phyloP scores from a whole-genome alignment of 2,797 vertebrate genomes.

The Bovichtus diacanthus region DNA sequence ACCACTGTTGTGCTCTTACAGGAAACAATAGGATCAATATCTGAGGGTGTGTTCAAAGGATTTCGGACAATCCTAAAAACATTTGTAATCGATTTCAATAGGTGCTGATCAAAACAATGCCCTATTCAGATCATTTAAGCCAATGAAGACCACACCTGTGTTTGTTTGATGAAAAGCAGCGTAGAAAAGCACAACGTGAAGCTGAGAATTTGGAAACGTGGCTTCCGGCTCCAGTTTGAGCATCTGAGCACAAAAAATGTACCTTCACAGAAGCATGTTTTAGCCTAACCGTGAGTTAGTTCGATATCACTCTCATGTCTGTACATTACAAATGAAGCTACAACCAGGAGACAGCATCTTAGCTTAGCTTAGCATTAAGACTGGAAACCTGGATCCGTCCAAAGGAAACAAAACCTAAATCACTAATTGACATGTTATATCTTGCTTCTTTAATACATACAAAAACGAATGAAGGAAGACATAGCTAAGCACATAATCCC shows the following conservation, averaged over 20 bases:
- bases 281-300: rapidly evolving
- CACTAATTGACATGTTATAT: not conserved
- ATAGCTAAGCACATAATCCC: not conserved
- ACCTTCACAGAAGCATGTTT: not conserved
- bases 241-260: rapidly evolving
- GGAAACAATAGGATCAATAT: slow-evolving; percentile 76
- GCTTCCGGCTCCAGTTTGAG: not conserved
- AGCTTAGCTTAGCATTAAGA: too few relatives aligned
- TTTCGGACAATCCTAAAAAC: slow-evolving; percentile 54
- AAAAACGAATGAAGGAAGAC: not conserved
- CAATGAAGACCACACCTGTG: slow-evolving; percentile 21
- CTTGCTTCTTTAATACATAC: not conserved
- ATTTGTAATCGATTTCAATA: slow-evolving; percentile 47
- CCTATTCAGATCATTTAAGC: not conserved
- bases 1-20: slow-evolving; percentile 34
- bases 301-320: too few relatives aligned
- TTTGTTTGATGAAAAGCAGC: slow-evolving; percentile 1
- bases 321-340: too few relatives aligned
- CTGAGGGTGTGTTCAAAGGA: slow-evolving; percentile 60
- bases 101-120: slow-evolving; percentile 42
- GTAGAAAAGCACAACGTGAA: not conserved
- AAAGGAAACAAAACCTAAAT: not conserved
- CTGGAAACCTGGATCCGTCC: not conserved
- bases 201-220: not conserved
- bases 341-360: too few relatives aligned